Evolutionary conservation across 2,797 vertebrate species (phyloP), one percentile per base, ranked within the genome.

Genomic region (Hypotaenidia philippensis): DNA sequence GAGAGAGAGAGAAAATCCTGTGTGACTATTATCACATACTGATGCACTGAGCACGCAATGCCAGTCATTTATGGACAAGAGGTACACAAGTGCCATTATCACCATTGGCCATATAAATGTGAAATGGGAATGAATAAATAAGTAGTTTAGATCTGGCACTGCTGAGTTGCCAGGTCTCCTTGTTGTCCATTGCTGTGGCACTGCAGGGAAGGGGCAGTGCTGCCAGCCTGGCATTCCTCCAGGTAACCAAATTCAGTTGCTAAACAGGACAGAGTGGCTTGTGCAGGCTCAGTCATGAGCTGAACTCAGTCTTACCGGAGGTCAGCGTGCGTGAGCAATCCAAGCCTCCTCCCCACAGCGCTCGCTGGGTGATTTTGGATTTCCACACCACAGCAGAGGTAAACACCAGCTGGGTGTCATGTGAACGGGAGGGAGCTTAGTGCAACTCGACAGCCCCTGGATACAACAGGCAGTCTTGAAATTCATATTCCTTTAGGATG

Each of bases 401-500:
- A 79, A 92, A 92, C 77, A 91, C 68, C 93, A 92, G 82, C 76
- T 83, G 96, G 89, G 71, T 87, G 87, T 74, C 75, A 49, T 64
- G 89, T 59, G 94, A 56, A 78, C 36, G 59, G 44, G 44, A 82
- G 66, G 52, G 64, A 70, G 89, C 70, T 92, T 78, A 86, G 68
- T 26, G 84, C 57, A 27, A 69, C 34, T 38, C 55, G 60, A 75
- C 78, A 74, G 83, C 64, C 49, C 45, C 16, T 92, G 89, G 75
- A 36, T 36, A 25, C 52, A 40, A 64, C 29, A 6, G 6, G 21
- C 72, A 44, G n/a, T 11, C 71, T 55, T 61, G 81, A 55, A 75
- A 92, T 87, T 92, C 75, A 7, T 89, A 55, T 89, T 93, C 68
- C 64, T 80, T 89, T 31, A 40, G 78, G 84, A 55, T 19, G 70